These are phyloP conservation scores for Clupea harengus DNA, from an alignment of 2,113 vertebrate genomes.

Conservation along the genomic window DNA sequence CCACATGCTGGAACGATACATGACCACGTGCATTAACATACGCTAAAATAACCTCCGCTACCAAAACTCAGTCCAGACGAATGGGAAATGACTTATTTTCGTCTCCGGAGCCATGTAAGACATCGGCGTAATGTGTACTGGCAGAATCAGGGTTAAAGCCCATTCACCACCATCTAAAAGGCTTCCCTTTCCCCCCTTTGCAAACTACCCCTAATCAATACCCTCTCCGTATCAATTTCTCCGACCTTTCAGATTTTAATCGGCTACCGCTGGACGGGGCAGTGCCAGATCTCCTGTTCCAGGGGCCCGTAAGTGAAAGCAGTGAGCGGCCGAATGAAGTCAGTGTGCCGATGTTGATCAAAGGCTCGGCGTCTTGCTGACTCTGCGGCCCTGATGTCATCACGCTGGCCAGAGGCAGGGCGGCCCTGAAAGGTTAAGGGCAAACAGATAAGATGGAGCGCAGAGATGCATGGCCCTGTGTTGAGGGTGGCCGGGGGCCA, in stretches of 20 bases:
- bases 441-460: conserved; percentile 30
- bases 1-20: not conserved
- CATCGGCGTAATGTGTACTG: not conserved
- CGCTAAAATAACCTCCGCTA: not conserved
- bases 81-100: not conserved
- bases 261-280: not conserved
- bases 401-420: not conserved
- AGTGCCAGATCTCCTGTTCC: not conserved
- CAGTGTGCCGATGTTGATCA: not conserved
- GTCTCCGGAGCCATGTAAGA: not conserved
- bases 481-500: conserved; percentile 40
- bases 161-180: not conserved
- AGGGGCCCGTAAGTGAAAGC: not conserved
- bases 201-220: not conserved
- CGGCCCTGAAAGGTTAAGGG: conserved; percentile 37
- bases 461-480: conserved; percentile 20
- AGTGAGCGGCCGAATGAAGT: not conserved
- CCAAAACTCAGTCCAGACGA: not conserved
- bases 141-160: not conserved
- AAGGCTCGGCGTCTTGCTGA: not conserved
- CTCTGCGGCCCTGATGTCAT: not conserved
- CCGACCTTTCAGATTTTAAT: not conserved
- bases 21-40: not conserved
- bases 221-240: not conserved
- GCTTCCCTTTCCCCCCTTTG: not conserved